A percentile compares a stretch with the other conserved stretches of the same genome.
These are phyloP conservation scores for Panagrolaimus sp. DNA, from an alignment of 1,140 invertebrate species.

Conservation along the genomic window DNA sequence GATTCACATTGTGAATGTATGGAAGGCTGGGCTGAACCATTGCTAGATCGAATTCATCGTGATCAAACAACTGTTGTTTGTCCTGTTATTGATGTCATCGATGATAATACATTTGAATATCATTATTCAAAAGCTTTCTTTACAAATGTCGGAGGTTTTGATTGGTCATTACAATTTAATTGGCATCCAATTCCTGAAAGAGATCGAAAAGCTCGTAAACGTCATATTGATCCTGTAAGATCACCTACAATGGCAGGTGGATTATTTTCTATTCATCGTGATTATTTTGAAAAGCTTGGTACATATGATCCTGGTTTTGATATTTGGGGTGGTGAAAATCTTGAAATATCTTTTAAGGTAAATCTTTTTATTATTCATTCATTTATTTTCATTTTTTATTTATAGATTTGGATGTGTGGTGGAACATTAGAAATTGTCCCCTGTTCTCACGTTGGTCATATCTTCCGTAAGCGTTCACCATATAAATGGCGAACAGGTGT, in stretches of 20 bases:
- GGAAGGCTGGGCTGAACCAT: conserved; percentile 88
- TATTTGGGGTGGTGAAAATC: conserved; percentile 95
- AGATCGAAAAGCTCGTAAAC: conserved; percentile 75
- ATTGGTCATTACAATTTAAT: conserved; percentile 95
- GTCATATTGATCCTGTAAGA: conserved; percentile 79
- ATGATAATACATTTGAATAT: conserved; percentile 91
- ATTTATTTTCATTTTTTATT: conserved; percentile 42
- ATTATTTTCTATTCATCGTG: conserved; percentile 61
- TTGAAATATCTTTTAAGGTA: conserved; percentile 95
- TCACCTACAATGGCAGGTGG: conserved; percentile 97
- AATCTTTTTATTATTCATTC: conserved; percentile 27
- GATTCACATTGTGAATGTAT: conserved; percentile 98
- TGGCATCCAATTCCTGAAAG: conserved; percentile 92
- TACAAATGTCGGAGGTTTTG: conserved; percentile 71
- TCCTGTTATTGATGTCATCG: conserved; percentile 94
- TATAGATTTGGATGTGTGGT: conserved; percentile 95
- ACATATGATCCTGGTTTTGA: conserved; percentile 97
- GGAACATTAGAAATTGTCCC: conserved; percentile 83
- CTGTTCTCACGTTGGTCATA: conserved; percentile 82
- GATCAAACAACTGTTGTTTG: conserved; percentile 76
- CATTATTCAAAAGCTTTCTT: conserved; percentile 73
- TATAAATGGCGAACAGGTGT: conserved; percentile 64
- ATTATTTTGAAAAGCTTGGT: conserved; percentile 73
- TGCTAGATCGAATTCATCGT: conserved; percentile 86
- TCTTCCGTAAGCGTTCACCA: conserved; percentile 81